These are phyloP conservation scores for Chrysina gloriosa DNA, from an alignment of 2,888 invertebrate genomes.

Conservation along the genomic window DNA sequence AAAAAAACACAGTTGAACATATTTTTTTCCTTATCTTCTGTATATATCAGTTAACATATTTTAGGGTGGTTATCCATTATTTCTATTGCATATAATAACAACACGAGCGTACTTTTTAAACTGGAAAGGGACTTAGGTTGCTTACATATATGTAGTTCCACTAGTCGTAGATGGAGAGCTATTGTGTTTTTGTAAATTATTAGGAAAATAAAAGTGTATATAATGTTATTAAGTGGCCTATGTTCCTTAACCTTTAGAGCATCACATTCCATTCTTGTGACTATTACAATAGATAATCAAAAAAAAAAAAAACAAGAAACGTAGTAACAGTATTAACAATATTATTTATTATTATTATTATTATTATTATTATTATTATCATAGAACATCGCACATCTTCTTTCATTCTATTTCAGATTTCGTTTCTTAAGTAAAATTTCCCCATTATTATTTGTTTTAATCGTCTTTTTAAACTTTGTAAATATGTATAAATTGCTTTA, in stretches of 20 bases:
- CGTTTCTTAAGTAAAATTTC: background rate
- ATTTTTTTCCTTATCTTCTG: background rate
- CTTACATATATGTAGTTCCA: background rate
- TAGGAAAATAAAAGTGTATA: constrained; percentile 7
- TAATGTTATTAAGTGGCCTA: constrained; percentile 23
- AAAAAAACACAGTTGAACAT: too few relatives aligned
- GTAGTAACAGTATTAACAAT: constrained; percentile 17
- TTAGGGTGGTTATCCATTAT: background rate
- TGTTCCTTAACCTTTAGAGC: constrained; percentile 17
- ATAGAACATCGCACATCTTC: background rate
- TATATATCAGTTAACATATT: background rate
- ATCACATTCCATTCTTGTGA: constrained; percentile 16
- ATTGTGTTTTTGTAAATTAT: constrained; percentile 16
- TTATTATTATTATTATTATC: background rate
- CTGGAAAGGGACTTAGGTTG: constrained; percentile 12
- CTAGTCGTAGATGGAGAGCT: background rate
- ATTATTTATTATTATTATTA: background rate
- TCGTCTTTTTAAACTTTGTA: constrained; percentile 7
- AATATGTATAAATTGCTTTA: constrained; percentile 9
- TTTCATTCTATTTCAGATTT: background rate
- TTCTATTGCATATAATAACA: background rate
- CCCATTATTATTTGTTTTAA: background rate
- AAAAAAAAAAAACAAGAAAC: background rate
- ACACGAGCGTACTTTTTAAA: background rate
- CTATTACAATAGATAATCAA: too few relatives aligned